phyloP scores from a whole-genome alignment of 1,140 invertebrate species.

The roundworm (Caenorhabditis elegans) region WBcel235 BX284603.4:6752501-6753000 shows the following conservation, averaged over 20 bases:
- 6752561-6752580: slow-evolving; percentile 63
- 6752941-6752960: slow-evolving; percentile 58
- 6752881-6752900: slow-evolving; percentile 55
- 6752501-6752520: slow-evolving; percentile 38
- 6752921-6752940: slow-evolving; percentile 62
- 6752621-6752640: slow-evolving; percentile 57
- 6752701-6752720: slow-evolving; percentile 59
- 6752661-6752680: slow-evolving; percentile 58
- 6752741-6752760: slow-evolving; percentile 57
- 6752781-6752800: slow-evolving; percentile 58
- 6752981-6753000: slow-evolving; percentile 53
- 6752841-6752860: slow-evolving; percentile 56
- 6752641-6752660: slow-evolving; percentile 64
- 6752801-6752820: slow-evolving; percentile 49
- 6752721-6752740: slow-evolving; percentile 59
- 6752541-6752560: slow-evolving; percentile 64
- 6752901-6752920: slow-evolving; percentile 63
- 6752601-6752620: slow-evolving; percentile 58
- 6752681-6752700: slow-evolving; percentile 60
- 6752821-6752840: slow-evolving; percentile 48
- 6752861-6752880: slow-evolving; percentile 58
- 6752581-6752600: slow-evolving; percentile 60
- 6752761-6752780: slow-evolving; percentile 60
- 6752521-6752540: slow-evolving; percentile 55
- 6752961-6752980: slow-evolving; percentile 62